Evolutionary conservation across 2,797 vertebrate genomes (phyloP), one percentile per base, ranked within the genome.

Genomic region (Malacoraja senta): DNA sequence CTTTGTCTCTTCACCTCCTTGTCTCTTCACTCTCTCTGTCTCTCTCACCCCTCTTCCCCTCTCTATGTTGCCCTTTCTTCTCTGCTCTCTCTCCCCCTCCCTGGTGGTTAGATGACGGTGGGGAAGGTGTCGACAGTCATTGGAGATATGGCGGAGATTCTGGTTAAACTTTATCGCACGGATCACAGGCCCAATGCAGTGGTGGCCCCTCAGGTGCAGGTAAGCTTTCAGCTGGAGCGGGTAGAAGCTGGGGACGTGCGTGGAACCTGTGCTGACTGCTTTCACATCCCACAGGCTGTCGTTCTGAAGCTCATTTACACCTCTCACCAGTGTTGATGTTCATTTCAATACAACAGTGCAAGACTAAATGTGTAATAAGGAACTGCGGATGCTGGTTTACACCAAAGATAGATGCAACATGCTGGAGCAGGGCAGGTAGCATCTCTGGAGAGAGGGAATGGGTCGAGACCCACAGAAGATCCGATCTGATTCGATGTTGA

Each of bases 101-200:
- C 93, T 95, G 94, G 93, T 79, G 96, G 94, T 95, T 97, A 99
- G 99, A 97, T 96, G 94, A 98, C 98, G 53, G 97, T 99, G 94
- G 99, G 98, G 93, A 99, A 97, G 94, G 98, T 99, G 0, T 99
- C 98, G 0, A 96, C 95, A 93, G 96, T 97, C 93, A 97, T 99
- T 95, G 97, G 97, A 93, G 98, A 98, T 95, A 98, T 98, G 95
- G 99, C 98, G 93, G 98, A 99, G 96, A 95, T 97, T 93, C 97
- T 99, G 96, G 98, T 98, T 95, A 97, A 98, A 97, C 97, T 99
- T 8, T 99, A 99, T 95, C 97, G 98, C 96, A 99, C 97, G 72
- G 98, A 99, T 96, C 98, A 99, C 97, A 97, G 97, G 95, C 98
- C 98, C 94, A 97, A 96, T 95, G 95, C 97, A 93, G 95, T 95